These are phyloP conservation scores for Novumbra hubbsi DNA, from an alignment of 2,797 vertebrate genomes.

Conservation along the genomic window DNA sequence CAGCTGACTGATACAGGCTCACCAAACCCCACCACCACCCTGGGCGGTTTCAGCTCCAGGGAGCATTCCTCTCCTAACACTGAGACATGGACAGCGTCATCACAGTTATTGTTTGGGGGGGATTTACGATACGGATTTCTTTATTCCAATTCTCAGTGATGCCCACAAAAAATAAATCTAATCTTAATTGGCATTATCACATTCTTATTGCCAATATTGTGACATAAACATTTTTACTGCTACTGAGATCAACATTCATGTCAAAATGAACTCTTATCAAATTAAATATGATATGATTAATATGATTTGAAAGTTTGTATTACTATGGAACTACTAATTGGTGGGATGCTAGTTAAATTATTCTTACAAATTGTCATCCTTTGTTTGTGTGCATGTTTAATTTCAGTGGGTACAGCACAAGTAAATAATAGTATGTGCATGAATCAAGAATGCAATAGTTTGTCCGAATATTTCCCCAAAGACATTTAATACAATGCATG, in stretches of 20 bases:
- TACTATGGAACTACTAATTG: background rate
- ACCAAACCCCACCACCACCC: conserved; percentile 77
- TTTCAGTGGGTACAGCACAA: background rate
- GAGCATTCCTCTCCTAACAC: conserved; percentile 76
- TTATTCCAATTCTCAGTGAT: background rate
- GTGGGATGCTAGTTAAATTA: background rate
- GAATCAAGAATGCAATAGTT: background rate
- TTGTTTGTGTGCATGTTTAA: background rate
- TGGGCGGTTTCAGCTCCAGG: conserved; percentile 73
- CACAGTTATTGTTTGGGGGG: background rate
- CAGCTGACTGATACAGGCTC: conserved; percentile 75
- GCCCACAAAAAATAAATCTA: background rate
- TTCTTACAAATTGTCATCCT: background rate
- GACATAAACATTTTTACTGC: too few relatives aligned
- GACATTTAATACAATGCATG: background rate
- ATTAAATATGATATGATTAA: background rate
- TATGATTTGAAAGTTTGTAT: background rate
- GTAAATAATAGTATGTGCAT: background rate
- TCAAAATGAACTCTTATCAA: background rate
- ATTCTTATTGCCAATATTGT: too few relatives aligned
- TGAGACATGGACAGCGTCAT: conserved; percentile 37
- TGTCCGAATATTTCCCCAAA: background rate
- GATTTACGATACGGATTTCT: too few relatives aligned
- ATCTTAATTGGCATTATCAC: conserved; percentile 7
- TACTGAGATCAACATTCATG: background rate